Evolutionary conservation across 2,113 vertebrate genomes (phyloP).

Genomic region (Trogon surrucura): DNA sequence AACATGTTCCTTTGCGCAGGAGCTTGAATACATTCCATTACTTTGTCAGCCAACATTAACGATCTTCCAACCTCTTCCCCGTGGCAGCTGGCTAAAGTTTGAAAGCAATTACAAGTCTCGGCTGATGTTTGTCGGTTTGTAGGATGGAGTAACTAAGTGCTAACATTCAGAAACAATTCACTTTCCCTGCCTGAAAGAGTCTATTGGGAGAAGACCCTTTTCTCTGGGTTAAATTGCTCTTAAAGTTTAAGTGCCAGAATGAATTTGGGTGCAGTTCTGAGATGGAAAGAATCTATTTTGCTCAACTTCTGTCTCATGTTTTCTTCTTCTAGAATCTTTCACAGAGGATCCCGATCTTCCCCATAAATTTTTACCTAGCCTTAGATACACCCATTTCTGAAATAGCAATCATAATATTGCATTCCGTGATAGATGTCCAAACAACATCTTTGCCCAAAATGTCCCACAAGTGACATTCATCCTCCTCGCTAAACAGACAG

Average conservation of each 20-base stretch:
- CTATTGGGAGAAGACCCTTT: slow-evolving; percentile 6
- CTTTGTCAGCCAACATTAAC: slow-evolving; percentile 49
- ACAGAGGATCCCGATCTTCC: neutral
- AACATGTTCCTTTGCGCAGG: slow-evolving; percentile 20
- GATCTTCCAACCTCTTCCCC: slow-evolving; percentile 14
- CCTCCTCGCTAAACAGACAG: neutral
- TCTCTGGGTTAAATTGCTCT: neutral
- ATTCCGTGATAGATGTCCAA: neutral
- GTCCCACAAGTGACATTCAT: neutral
- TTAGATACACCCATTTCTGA: neutral
- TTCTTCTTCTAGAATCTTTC: neutral
- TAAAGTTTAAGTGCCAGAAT: neutral
- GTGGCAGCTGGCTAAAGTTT: slow-evolving; percentile 20
- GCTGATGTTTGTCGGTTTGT: slow-evolving; percentile 34
- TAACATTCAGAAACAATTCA: slow-evolving; percentile 16
- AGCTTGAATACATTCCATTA: neutral
- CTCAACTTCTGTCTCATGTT: neutral
- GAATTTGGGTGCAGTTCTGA: neutral
- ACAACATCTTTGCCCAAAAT: neutral
- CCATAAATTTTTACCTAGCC: neutral
- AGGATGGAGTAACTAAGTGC: slow-evolving; percentile 34
- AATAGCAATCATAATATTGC: neutral
- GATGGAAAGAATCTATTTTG: neutral
- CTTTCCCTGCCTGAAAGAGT: neutral
- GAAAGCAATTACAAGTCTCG: slow-evolving; percentile 48